A percentile compares a stretch with the other conserved stretches of the same genome.
These are phyloP conservation scores for Polypedilum vanderplanki DNA, from an alignment of 1,140 invertebrate species.

Conservation along the genomic window DNA sequence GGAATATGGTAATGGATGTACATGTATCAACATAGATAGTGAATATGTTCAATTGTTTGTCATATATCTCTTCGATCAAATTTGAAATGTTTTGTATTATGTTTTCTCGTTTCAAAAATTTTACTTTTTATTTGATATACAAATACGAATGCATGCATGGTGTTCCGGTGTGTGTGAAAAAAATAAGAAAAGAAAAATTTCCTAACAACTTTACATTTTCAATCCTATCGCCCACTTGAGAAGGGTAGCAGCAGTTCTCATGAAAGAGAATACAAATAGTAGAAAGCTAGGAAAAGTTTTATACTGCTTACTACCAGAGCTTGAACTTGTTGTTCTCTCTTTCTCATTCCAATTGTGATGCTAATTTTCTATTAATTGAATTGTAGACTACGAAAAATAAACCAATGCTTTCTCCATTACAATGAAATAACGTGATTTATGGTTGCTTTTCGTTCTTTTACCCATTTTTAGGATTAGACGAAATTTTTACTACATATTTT, in stretches of 20 bases:
- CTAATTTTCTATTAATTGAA: slow-evolving; percentile 27
- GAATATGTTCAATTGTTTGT: too few species aligned
- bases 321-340: neutral
- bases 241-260: neutral
- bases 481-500: too few species aligned
- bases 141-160: too few species aligned
- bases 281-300: neutral
- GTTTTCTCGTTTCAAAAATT: too few species aligned
- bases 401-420: neutral
- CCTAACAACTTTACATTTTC: neutral
- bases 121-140: too few species aligned
- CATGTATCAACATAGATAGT: neutral
- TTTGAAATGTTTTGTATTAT: too few species aligned
- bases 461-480: too few species aligned
- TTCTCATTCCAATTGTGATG: slow-evolving; percentile 19
- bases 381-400: neutral
- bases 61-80: too few species aligned
- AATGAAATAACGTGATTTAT: neutral
- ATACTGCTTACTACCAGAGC: neutral
- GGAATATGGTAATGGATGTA: neutral
- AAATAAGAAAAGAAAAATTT: neutral
- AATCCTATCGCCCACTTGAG: neutral
- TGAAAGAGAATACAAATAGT: neutral
- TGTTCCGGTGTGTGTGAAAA: too few species aligned
- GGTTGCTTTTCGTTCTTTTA: neutral